Conservation (phyloP, 2,113 vertebrate species). For the Gopherus flavomarginatus region DNA sequence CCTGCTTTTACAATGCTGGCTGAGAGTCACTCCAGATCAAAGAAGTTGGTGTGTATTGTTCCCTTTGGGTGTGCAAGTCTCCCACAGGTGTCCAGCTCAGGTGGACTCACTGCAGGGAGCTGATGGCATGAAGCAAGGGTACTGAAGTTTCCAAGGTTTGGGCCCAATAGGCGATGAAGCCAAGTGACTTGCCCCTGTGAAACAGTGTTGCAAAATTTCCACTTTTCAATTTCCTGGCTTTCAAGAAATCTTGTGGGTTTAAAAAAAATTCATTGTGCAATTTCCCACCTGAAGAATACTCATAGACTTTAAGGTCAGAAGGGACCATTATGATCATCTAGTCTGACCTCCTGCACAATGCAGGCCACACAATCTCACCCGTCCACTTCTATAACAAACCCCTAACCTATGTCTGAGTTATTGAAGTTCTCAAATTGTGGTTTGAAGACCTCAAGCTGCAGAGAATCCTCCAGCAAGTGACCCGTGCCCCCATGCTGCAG, state of each 20-base stretch:
- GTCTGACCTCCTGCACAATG: too few species aligned
- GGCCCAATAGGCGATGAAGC: not conserved
- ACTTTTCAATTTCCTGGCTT: not conserved
- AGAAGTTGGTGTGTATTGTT: not conserved
- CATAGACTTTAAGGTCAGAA: too few species aligned
- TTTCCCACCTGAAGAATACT: not conserved
- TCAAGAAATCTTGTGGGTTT: not conserved
- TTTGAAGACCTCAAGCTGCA: too few species aligned
- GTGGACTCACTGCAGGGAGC: not conserved
- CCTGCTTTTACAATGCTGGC: not conserved
- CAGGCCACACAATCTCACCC: too few species aligned
- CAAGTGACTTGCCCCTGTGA: not conserved
- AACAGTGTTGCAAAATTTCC: not conserved
- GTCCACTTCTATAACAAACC: too few species aligned
- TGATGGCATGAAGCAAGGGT: not conserved
- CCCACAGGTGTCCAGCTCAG: not conserved
- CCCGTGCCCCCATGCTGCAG: too few species aligned
- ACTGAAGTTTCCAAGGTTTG: not conserved
- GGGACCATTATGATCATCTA: too few species aligned
- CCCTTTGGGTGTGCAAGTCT: not conserved
- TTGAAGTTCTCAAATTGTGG: too few species aligned
- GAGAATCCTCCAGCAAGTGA: too few species aligned
- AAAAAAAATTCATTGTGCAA: not conserved
- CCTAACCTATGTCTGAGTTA: too few species aligned
- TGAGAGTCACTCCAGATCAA: not conserved